phyloP scores from a whole-genome alignment of 2,888 invertebrate genomes.

The Caenorhabditis wallacei region DNA sequence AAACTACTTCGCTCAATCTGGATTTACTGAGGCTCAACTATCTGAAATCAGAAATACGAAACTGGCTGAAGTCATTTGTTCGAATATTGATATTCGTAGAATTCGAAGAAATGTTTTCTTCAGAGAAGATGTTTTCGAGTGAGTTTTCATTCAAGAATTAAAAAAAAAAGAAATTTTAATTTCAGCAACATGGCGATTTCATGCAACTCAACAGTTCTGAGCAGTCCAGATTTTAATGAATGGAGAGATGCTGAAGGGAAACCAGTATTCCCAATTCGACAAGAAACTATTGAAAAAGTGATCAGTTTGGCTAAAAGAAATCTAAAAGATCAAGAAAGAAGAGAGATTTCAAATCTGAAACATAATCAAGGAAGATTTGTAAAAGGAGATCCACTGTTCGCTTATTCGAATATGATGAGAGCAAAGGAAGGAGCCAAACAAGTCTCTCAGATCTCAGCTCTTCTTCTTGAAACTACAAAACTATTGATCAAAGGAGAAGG shows the following conservation, averaged over 20 bases:
- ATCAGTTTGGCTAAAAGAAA: slow-evolving; percentile 78
- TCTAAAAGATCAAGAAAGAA: slow-evolving; percentile 77
- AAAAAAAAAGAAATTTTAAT: not conserved
- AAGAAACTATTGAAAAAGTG: slow-evolving; percentile 80
- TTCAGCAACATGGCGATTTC: slow-evolving; percentile 81
- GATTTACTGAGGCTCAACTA: slow-evolving; percentile 76
- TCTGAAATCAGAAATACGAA: slow-evolving; percentile 74
- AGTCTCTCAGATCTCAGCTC: slow-evolving; percentile 78
- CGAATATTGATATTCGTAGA: slow-evolving; percentile 75
- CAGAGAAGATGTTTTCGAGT: slow-evolving; percentile 78
- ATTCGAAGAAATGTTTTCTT: slow-evolving; percentile 77
- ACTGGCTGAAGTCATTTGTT: slow-evolving; percentile 74
- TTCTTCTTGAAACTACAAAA: slow-evolving; percentile 82
- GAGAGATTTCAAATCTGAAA: slow-evolving; percentile 78
- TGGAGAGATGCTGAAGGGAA: slow-evolving; percentile 81
- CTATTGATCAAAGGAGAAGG: slow-evolving; percentile 80
- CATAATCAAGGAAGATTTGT: slow-evolving; percentile 77
- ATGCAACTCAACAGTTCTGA: slow-evolving; percentile 80
- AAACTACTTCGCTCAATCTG: slow-evolving; percentile 81
- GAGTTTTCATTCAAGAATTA: slow-evolving; percentile 23
- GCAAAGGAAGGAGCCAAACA: slow-evolving; percentile 78
- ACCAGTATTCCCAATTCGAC: slow-evolving; percentile 79
- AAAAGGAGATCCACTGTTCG: slow-evolving; percentile 80
- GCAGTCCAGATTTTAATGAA: slow-evolving; percentile 68
- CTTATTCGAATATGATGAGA: slow-evolving; percentile 79